Evolutionary conservation across 2,113 vertebrate species (phyloP).

Genomic region (Phaethornis superciliosus): DNA sequence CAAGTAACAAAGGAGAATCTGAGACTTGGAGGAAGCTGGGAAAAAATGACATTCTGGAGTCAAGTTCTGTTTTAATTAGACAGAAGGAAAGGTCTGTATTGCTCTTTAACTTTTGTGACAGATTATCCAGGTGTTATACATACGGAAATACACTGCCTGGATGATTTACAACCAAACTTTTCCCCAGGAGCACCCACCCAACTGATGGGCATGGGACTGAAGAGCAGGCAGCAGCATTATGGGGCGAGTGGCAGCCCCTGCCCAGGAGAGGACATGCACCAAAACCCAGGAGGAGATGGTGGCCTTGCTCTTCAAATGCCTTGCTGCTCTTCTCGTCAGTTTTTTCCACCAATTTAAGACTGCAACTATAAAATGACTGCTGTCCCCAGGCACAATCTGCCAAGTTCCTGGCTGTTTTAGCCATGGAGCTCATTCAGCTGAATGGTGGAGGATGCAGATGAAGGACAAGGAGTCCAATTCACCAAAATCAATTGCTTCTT

Average conservation of each 20-base stretch:
- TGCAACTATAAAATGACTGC: constrained; percentile 8
- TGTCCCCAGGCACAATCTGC: background rate
- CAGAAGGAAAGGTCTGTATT: background rate
- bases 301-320: background rate
- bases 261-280: background rate
- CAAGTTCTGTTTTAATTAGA: background rate
- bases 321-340: background rate
- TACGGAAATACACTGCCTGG: background rate
- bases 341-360: background rate
- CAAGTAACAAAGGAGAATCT: background rate
- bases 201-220: background rate
- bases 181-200: background rate
- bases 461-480: background rate
- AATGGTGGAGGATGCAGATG: constrained; percentile 8
- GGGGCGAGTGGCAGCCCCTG: background rate
- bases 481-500: background rate
- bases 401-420: background rate
- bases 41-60: background rate
- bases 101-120: background rate
- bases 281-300: background rate
- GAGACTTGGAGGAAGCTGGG: background rate
- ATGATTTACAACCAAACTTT: background rate
- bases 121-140: background rate
- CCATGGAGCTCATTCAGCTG: constrained; percentile 8
- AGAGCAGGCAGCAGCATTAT: background rate